Evolutionary conservation across 2,888 invertebrate species (phyloP).

Genomic region (Sympetrum striolatum): DNA sequence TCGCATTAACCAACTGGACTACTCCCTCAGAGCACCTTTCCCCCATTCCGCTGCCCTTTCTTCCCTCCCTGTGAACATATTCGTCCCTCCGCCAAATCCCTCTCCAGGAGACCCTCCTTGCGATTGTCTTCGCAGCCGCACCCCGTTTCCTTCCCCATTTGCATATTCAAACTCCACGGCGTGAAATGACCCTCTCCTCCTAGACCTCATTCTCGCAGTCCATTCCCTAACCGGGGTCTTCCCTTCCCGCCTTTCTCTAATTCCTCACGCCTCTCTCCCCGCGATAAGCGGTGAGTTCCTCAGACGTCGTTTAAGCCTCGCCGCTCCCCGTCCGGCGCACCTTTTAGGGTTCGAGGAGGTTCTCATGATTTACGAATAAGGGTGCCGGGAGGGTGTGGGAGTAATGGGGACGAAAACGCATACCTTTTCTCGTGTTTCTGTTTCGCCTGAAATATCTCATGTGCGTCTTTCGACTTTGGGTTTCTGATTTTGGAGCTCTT

Average conservation of each 20-base stretch:
- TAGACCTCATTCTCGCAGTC: background rate
- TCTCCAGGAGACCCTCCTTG: background rate
- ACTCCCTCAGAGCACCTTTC: background rate
- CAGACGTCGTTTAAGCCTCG: background rate
- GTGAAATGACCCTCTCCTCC: constrained; percentile 23
- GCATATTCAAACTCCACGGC: constrained; percentile 32
- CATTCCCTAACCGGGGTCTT: background rate
- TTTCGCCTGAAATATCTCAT: no score
- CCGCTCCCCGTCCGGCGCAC: background rate
- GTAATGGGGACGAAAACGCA: background rate
- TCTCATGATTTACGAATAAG: background rate
- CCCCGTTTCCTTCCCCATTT: background rate
- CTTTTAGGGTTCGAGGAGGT: background rate
- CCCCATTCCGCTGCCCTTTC: background rate
- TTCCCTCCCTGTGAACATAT: background rate
- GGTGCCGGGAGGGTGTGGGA: background rate
- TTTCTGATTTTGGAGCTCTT: no score
- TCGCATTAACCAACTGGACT: constrained; percentile 35
- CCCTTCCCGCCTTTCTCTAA: background rate
- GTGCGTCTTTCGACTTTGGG: no score
- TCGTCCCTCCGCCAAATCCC: background rate
- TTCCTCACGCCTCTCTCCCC: background rate
- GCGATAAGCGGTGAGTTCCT: background rate
- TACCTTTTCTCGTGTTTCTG: no score
- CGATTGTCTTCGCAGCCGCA: constrained; percentile 18